Evolutionary conservation across 2,797 vertebrate species (phyloP), one percentile per base, ranked within the genome.

Genomic region (Momotus momota): DNA sequence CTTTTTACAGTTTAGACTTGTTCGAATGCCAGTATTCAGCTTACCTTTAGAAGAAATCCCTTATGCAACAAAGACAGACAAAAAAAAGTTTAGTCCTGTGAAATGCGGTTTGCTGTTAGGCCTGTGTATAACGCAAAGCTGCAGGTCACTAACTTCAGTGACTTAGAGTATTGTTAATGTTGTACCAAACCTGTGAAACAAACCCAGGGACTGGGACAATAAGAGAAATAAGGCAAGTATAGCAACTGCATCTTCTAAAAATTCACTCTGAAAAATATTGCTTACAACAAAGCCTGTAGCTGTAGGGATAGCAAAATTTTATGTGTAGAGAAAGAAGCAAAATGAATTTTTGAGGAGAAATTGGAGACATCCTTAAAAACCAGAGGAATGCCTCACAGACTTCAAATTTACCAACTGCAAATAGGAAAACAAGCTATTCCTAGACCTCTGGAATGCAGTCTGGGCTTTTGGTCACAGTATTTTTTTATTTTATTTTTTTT

Each of bases 361-460:
- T 79, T 0, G 8, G 94, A 97, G 80, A 88, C 86, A 91, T 96
- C 82, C 90, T 92, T 96, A 75, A 95, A 92, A 97, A 93, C 70
- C 80, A 85, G 91, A 96, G 90, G 94, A 97, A 94, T 86, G 95
- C 95, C 69, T 97, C 90, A 60, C 84, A 92, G 94, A 90, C 87
- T 93, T 97, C 89, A 96, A 79, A 90, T 94, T 94, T 91, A 94
- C 94, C 89, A 87, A 91, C 70, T 94, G 86, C 92, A 97, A 97
- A 95, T 95, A 96, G 93, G 90, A 96, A 97, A 97, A 96, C 93
- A 94, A 91, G 80, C 90, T 97, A 83, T 98, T 97, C 96, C 95
- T 97, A 97, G 97, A 96, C 94, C 92, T 96, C 96, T 97, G 97
- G 97, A 91, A 96, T 97, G 95, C 88, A 88, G 85, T 94, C 95